Percentiles rank a stretch among this genome's conserved stretches.
Conservation (phyloP, 2,113 vertebrate species). For the Sinocyclocheilus rhinocerous region DNA sequence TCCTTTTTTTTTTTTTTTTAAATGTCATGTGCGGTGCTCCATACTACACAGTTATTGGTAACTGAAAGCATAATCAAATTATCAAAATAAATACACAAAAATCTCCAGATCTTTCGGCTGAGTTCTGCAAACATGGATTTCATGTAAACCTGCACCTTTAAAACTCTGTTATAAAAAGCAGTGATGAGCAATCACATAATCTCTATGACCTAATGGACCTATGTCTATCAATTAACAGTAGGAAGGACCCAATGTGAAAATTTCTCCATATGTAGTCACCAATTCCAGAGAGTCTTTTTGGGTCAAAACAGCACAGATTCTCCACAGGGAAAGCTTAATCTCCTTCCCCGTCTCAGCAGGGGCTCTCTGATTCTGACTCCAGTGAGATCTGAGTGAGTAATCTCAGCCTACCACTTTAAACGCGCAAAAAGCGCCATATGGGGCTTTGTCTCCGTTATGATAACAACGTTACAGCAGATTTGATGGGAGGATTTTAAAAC, state of each 20-base stretch:
- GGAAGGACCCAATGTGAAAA: not conserved
- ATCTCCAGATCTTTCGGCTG: no score
- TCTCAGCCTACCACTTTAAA: constrained; percentile 25
- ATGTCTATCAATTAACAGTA: not conserved
- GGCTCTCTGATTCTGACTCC: constrained; percentile 27
- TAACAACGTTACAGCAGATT: constrained; percentile 20
- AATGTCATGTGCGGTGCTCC: no score
- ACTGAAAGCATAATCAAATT: no score
- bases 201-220: not conserved
- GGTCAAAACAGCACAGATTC: constrained; percentile 26
- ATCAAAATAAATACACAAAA: no score
- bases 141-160: not conserved
- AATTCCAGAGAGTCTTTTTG: constrained; percentile 22
- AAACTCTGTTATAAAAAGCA: not conserved
- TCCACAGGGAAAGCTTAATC: constrained; percentile 38
- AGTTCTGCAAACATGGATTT: not conserved
- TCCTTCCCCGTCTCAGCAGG: constrained; percentile 12
- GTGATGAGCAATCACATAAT: not conserved
- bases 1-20: no score
- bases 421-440: constrained; percentile 29
- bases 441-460: constrained; percentile 21
- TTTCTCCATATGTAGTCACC: not conserved
- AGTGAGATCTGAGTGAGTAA: constrained; percentile 28
- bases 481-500: not conserved
- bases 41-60: no score